Conservation (phyloP, 2,797 vertebrate species). For the Pempheris klunzingeri region DNA sequence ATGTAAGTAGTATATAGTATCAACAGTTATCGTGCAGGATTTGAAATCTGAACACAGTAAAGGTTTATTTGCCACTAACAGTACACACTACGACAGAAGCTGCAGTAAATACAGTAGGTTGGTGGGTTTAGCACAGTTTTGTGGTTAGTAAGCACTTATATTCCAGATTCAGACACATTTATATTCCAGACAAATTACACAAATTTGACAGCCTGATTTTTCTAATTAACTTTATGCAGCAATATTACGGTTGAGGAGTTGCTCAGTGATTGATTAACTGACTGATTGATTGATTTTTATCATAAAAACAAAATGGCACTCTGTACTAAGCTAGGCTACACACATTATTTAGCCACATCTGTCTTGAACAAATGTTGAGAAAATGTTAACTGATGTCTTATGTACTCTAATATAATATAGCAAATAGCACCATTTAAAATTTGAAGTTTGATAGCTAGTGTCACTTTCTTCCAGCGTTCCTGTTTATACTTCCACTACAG, state of each 20-base stretch:
- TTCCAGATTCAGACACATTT: background rate
- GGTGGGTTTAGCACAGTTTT: background rate
- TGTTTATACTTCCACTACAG: background rate
- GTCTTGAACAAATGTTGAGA: background rate
- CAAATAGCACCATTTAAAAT: too few species aligned
- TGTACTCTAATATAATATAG: too few species aligned
- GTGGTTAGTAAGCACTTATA: background rate
- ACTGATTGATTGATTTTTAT: too few species aligned
- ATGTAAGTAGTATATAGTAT: background rate
- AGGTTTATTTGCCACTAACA: background rate
- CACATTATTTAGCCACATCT: background rate
- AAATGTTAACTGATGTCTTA: background rate
- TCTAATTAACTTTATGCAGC: too few species aligned
- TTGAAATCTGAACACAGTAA: background rate
- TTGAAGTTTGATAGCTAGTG: too few species aligned
- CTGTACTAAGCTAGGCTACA: background rate
- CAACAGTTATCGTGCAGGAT: background rate
- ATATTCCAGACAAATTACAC: too few species aligned
- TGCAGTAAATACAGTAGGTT: background rate
- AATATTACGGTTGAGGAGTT: too few species aligned
- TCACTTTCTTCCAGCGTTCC: too few species aligned
- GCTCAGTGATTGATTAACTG: too few species aligned
- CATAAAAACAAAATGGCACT: background rate
- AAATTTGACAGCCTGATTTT: background rate
- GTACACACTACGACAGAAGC: background rate